phyloP scores from a whole-genome alignment of 2,888 invertebrate genomes.

The Yponomeuta sedellus region DNA sequence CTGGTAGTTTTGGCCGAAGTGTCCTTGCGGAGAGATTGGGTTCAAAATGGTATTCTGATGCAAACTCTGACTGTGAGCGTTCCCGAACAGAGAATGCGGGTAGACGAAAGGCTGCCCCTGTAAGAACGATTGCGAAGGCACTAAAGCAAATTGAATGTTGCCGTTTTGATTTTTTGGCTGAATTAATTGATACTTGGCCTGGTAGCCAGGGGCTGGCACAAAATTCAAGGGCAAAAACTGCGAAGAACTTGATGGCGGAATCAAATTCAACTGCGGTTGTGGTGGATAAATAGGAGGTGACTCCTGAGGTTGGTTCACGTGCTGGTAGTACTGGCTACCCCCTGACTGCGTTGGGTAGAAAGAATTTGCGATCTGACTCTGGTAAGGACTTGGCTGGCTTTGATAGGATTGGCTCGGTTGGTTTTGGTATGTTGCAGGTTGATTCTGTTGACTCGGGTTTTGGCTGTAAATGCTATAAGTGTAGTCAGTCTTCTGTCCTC shows the following conservation, averaged over 20 bases:
- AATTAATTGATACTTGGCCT: slow-evolving; percentile 60
- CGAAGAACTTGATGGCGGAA: slow-evolving; percentile 43
- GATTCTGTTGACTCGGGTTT: slow-evolving; percentile 38
- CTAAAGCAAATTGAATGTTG: slow-evolving; percentile 52
- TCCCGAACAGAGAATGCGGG: slow-evolving; percentile 39
- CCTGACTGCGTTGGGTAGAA: slow-evolving; percentile 58
- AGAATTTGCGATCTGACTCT: slow-evolving; percentile 50
- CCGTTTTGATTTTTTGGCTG: slow-evolving; percentile 50
- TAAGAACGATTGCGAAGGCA: slow-evolving; percentile 49
- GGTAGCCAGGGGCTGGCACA: slow-evolving; percentile 59
- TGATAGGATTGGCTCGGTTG: slow-evolving; percentile 31
- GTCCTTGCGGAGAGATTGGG: slow-evolving; percentile 37
- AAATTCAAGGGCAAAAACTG: slow-evolving; percentile 61
- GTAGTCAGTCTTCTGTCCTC: slow-evolving; percentile 66
- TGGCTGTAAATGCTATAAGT: slow-evolving; percentile 60
- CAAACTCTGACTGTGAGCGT: slow-evolving; percentile 18
- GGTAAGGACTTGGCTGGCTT: slow-evolving; percentile 39
- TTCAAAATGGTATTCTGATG: slow-evolving; percentile 38
- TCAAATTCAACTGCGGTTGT: slow-evolving; percentile 43
- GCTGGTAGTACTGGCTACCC: slow-evolving; percentile 48
- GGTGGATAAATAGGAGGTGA: slow-evolving; percentile 31
- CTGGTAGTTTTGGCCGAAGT: slow-evolving; percentile 45
- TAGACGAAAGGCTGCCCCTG: slow-evolving; percentile 42
- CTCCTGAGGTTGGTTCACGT: slow-evolving; percentile 36
- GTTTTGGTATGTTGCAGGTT: slow-evolving; percentile 42